A percentile compares a stretch with the other conserved stretches of the same genome.
Evolutionary conservation across 2,113 vertebrate genomes (phyloP).

Genomic region (Amia ocellicauda): DNA sequence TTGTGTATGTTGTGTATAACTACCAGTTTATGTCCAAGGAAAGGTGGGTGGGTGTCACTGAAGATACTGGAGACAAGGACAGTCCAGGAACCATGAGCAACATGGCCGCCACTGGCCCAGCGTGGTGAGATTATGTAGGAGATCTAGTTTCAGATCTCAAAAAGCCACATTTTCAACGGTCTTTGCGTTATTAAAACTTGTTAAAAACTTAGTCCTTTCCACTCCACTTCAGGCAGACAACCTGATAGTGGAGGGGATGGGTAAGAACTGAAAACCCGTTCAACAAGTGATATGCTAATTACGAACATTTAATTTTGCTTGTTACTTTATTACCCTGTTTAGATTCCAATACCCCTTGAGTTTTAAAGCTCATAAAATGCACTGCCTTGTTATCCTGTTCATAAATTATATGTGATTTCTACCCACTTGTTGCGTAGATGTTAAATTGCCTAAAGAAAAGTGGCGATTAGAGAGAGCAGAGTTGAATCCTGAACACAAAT

Average conservation of each 20-base stretch:
- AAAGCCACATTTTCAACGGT: not conserved
- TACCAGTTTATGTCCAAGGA: no score
- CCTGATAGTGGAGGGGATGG: not conserved
- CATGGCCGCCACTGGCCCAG: no score
- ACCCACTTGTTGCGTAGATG: not conserved
- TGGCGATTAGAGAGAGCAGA: not conserved
- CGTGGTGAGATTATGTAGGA: no score
- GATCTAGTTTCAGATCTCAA: no score
- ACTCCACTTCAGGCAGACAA: not conserved
- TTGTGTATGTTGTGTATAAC: no score
- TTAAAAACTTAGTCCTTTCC: not conserved
- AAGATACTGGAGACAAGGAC: no score
- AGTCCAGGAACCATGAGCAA: no score
- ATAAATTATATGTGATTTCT: constrained; percentile 18
- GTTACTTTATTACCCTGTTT: not conserved
- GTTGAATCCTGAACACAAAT: not conserved
- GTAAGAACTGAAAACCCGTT: not conserved
- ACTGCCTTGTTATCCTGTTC: constrained; percentile 26
- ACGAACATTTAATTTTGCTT: constrained; percentile 1
- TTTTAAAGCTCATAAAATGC: constrained; percentile 1
- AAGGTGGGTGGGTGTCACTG: no score
- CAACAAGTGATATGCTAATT: constrained; percentile 3
- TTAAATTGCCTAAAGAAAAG: not conserved
- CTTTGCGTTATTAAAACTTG: not conserved
- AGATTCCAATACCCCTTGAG: not conserved